A percentile compares a stretch with the other conserved stretches of the same genome.
Evolutionary conservation across 1,140 invertebrate genomes (phyloP).

Genomic region (Ganaspis sp.): DNA sequence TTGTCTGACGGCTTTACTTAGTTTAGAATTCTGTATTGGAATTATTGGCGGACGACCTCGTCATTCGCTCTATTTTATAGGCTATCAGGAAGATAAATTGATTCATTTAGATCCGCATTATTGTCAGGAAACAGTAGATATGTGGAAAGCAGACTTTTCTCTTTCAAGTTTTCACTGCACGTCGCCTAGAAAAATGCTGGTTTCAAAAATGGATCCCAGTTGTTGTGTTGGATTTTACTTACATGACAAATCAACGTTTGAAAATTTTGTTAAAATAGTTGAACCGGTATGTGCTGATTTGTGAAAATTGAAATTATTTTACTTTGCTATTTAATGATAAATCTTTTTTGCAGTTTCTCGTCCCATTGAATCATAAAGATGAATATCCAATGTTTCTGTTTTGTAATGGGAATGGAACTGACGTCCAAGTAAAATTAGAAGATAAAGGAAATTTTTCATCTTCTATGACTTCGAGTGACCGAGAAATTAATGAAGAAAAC

Average conservation of each 20-base stretch:
- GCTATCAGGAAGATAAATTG: constrained; percentile 93
- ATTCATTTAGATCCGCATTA: constrained; percentile 96
- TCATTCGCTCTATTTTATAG: constrained; percentile 94
- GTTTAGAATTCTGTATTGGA: constrained; percentile 89
- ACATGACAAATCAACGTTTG: constrained; percentile 85
- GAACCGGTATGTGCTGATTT: constrained; percentile 76
- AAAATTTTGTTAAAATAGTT: constrained; percentile 84
- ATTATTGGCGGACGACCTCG: constrained; percentile 94
- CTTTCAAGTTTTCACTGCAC: constrained; percentile 89
- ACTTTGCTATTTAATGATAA: constrained; percentile 8
- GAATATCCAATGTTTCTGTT: constrained; percentile 91
- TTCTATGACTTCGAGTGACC: constrained; percentile 74
- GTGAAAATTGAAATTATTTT: constrained; percentile 48
- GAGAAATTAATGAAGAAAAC: constrained; percentile 78
- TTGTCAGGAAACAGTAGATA: constrained; percentile 92
- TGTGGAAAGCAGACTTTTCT: constrained; percentile 84
- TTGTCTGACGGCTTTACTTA: constrained; percentile 87
- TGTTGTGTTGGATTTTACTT: constrained; percentile 96
- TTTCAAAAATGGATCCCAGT: constrained; percentile 94
- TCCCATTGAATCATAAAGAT: constrained; percentile 78
- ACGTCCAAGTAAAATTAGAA: constrained; percentile 77
- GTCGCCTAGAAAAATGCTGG: constrained; percentile 89
- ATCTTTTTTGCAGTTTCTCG: constrained; percentile 75
- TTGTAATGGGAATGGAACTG: constrained; percentile 81
- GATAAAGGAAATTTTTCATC: constrained; percentile 76